Evolutionary conservation across 2,113 vertebrate species (phyloP).

Genomic region (Glareola pratincola): DNA sequence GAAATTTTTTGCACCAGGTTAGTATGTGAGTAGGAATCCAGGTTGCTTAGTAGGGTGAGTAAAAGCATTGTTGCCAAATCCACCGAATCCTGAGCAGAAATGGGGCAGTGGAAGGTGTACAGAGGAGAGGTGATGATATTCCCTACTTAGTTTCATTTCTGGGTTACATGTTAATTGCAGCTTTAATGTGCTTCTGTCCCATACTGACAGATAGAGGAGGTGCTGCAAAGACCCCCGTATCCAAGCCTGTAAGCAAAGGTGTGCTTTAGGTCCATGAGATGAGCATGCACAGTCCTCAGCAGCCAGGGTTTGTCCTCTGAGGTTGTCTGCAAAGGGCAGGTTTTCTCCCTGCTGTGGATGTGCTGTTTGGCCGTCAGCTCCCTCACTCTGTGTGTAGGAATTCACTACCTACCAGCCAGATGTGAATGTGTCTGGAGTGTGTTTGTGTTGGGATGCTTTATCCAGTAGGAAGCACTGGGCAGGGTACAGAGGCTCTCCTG

Average conservation of each 20-base stretch:
- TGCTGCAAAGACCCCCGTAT: rapidly evolving
- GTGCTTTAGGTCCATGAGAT: neutral
- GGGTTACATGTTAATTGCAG: neutral
- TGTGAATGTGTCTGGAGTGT: neutral
- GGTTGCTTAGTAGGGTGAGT: neutral
- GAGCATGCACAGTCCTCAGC: neutral
- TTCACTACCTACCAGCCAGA: neutral
- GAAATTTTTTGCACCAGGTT: neutral
- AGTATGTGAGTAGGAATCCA: neutral
- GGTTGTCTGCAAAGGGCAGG: neutral
- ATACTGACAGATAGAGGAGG: neutral
- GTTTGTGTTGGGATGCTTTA: neutral
- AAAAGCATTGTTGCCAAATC: neutral
- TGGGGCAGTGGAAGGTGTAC: neutral
- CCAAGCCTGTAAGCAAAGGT: neutral
- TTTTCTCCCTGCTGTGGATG: neutral
- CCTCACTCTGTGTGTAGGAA: neutral
- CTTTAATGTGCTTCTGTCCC: neutral
- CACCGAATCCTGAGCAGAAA: neutral
- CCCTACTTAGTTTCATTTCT: neutral
- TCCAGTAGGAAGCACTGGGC: neutral
- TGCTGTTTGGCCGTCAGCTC: neutral
- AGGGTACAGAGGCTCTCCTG: neutral
- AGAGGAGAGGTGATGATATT: neutral
- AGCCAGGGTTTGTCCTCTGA: neutral